A percentile compares a stretch with the other conserved stretches of the same genome.
Evolutionary conservation across 2,888 invertebrate species (phyloP).

Genomic region (Colostygia pectinataria): DNA sequence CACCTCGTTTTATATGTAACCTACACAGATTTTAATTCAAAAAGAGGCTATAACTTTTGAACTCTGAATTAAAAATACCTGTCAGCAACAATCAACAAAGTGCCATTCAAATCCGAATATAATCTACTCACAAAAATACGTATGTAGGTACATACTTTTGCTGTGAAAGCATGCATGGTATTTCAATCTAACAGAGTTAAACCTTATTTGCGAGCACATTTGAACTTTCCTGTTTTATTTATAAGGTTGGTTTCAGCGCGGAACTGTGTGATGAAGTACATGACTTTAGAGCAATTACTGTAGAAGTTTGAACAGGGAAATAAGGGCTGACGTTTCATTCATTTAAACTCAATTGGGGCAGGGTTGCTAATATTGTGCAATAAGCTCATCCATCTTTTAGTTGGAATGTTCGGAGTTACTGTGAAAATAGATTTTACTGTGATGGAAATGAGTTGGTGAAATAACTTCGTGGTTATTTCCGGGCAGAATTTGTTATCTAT

Average conservation of each 20-base stretch:
- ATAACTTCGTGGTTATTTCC: not conserved
- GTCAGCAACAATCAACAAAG: constrained; percentile 31
- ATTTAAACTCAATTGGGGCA: constrained; percentile 48
- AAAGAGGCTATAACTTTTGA: not conserved
- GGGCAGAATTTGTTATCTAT: too few species aligned
- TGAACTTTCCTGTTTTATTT: not conserved
- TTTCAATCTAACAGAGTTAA: constrained; percentile 15
- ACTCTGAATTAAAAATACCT: constrained; percentile 24
- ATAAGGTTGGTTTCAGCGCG: not conserved
- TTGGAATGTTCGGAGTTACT: constrained; percentile 23
- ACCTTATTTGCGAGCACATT: not conserved
- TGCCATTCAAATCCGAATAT: constrained; percentile 17
- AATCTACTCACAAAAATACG: constrained; percentile 20
- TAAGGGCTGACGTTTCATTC: constrained; percentile 44
- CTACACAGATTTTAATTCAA: not conserved
- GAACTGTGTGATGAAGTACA: constrained; percentile 6
- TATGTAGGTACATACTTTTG: too few species aligned
- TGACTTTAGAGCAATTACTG: constrained; percentile 36
- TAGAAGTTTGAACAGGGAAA: constrained; percentile 36
- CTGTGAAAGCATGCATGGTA: constrained; percentile 19
- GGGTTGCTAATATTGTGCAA: constrained; percentile 33
- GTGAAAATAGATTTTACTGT: constrained; percentile 12
- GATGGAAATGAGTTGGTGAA: not conserved
- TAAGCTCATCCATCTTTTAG: constrained; percentile 30
- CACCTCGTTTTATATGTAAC: too few species aligned